Evolutionary conservation across 2,888 invertebrate species (phyloP), one percentile per base, ranked within the genome.

Genomic region (Sarcophaga carnaria): DNA sequence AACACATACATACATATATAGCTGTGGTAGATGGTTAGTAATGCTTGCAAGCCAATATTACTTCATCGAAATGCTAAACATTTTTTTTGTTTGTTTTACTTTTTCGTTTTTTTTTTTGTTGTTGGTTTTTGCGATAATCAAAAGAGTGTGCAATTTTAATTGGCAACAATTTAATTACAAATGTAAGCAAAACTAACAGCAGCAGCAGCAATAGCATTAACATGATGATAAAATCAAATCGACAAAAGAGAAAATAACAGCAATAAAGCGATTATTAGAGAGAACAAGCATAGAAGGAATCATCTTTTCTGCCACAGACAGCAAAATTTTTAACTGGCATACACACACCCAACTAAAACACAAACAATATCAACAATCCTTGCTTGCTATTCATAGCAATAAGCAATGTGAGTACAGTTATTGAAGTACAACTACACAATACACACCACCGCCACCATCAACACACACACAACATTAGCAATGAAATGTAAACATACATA

Each of bases 111-210:
- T 67, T 60, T 25, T 78, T 47, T 64, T 81, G 76, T 76, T 80
- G 63, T 87, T 88, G 76, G 76, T 82, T 82, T 71, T 87, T 81
- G 90, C 91, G 92, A 92, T 92, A 92, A 92, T 92, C 92, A 92
- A 92, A 92, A 91, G 92, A 90, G 92, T 92, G 92, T 92, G 92
- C 92, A 92, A 92, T 92, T 92, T 92, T 92, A 92, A 92, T 92
- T 92, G 92, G 92, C 90, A 87, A 82, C 92, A 92, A 92, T 92
- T 92, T 92, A 92, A 92, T 92, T 92, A 92, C 91, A 88, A 88
- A 87, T 87, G 89, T 83, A 87, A 88, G 88, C 88, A 88, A 85
- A 88, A 80, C 83, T 83, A 17, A 63, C 84, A 79, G 22, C 79
- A 64, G 49, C 54, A 80, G 47, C 64, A 71, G 12, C 67, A n/a